Base-by-base conservation (phyloP, 2,113 vertebrate genomes). In the Ornithorhynchus anatinus region DNA sequence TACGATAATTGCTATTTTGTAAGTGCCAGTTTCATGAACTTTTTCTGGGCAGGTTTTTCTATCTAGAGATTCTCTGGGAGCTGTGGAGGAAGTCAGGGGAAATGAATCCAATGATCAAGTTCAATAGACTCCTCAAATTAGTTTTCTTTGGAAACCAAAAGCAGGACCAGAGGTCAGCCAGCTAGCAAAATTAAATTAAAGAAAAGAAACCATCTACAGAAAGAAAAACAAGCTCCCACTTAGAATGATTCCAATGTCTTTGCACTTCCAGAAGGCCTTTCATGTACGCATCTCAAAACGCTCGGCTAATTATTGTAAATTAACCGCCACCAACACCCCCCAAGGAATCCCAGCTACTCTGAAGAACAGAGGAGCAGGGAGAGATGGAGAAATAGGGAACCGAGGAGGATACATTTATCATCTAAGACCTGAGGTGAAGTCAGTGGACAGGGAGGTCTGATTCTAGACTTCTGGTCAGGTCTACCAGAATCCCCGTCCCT, bases 11-110 rank as follows among this genome's bases (percentile, higher is more conserved):
- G 61, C 20, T 35, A 56, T 5, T 3, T n/a, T 3, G 2, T 36
- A 65, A 71, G 68, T 64, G 77, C 52, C 25, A 71, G 59, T 77
- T 64, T 39, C 0, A 0, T 29, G 79, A 79, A 76, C 77, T 68
- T 27, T 1, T 7, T 33, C 82, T 64, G 60, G 62, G 53, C 33
- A 43, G 60, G 43, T 19, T 37, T 2, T 48, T 36, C 35, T 35
- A 20, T 60, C 62, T 1, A 12, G 54, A 52, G 17, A 13, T 15
- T n/a, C 37, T 36, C 20, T 6, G 0, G 10, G 48, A 59, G 52
- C 37, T 0, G 2, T 39, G 23, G 33, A 1, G 32, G n/a, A 54
- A 14, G 37, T 57, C n/a, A 5, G 1, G 29, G 15, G 51, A 53
- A 50, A 50, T 35, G 0, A 36, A 29, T 0, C 48, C 15, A 2